phyloP scores from a whole-genome alignment of 1,140 invertebrate genomes.

The Camponotus floridanus region DNA sequence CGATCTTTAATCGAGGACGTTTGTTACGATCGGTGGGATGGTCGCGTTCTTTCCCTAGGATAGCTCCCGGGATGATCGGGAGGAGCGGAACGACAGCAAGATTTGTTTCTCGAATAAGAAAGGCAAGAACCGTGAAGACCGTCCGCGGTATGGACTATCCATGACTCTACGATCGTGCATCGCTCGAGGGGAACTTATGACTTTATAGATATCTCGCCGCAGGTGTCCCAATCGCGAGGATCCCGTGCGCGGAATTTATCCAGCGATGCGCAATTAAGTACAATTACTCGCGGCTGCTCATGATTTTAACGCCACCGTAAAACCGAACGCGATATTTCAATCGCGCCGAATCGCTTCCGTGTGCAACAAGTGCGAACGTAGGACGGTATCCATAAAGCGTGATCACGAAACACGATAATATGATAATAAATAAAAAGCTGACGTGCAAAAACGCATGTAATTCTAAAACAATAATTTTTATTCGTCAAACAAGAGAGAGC shows the following conservation, averaged over 20 bases:
- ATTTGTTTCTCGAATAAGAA: constrained; percentile 15
- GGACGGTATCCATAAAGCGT: neutral
- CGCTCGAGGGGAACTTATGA: neutral
- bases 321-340: constrained; percentile 53
- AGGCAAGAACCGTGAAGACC: constrained; percentile 30
- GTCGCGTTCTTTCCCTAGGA: constrained; percentile 23
- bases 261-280: constrained; percentile 35
- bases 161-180: constrained; percentile 55
- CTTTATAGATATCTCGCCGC: constrained; percentile 64
- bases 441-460: neutral
- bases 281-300: constrained; percentile 41
- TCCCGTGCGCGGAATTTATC: constrained; percentile 35
- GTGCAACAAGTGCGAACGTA: constrained; percentile 50
- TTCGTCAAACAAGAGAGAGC: neutral
- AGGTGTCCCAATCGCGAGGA: constrained; percentile 57
- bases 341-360: constrained; percentile 44
- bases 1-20: constrained; percentile 75
- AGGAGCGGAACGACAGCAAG: constrained; percentile 58
- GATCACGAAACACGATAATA: constrained; percentile 5
- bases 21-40: constrained; percentile 67
- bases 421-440: constrained; percentile 30
- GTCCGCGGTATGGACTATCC: neutral
- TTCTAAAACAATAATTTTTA: constrained; percentile 30
- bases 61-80: constrained; percentile 52
- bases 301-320: constrained; percentile 54